phyloP scores from a whole-genome alignment of 2,888 invertebrate species.

The Diplazon laetatorius region DNA sequence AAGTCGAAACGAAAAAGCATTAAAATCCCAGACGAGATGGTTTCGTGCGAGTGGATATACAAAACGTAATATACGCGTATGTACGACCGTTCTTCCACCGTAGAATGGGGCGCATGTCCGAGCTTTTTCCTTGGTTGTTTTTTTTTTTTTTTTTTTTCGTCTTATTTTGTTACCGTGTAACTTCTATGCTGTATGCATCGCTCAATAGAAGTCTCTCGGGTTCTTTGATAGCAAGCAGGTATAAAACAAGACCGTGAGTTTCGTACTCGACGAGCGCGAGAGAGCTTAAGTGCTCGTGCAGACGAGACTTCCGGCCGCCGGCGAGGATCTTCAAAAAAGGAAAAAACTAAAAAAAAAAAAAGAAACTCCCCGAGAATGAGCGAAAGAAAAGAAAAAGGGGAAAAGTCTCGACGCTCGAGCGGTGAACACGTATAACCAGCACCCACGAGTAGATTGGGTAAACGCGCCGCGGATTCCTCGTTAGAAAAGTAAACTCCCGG shows the following conservation, averaged over 20 bases:
- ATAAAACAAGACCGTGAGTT: conserved; percentile 53
- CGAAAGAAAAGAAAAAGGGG: conserved; percentile 25
- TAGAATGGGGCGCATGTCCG: conserved; percentile 54
- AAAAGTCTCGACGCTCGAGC: conserved; percentile 17
- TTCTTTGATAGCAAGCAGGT: conserved; percentile 59
- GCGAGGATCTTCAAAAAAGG: conserved; percentile 42
- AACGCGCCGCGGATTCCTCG: conserved; percentile 53
- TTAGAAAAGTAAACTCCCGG: conserved; percentile 55
- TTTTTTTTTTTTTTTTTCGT: conserved; percentile 23
- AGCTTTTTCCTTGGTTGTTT: conserved; percentile 37
- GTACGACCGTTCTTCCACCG: conserved; percentile 40
- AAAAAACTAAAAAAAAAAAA: conserved; percentile 15
- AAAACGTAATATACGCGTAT: conserved; percentile 30
- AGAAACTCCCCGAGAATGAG: too few species aligned
- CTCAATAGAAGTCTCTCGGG: conserved; percentile 56
- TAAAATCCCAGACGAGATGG: conserved; percentile 61
- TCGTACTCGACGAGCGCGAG: conserved; percentile 58
- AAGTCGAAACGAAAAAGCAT: conserved; percentile 62
- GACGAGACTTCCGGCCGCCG: conserved; percentile 61
- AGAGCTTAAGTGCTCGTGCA: conserved; percentile 64
- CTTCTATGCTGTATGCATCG: conserved; percentile 51
- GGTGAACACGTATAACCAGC: conserved; percentile 30
- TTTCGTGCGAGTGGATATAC: conserved; percentile 51
- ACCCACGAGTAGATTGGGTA: conserved; percentile 52
- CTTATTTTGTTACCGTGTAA: conserved; percentile 47